Evolutionary conservation across 2,797 vertebrate species (phyloP).

Genomic region (Pelobates cultripes): DNA sequence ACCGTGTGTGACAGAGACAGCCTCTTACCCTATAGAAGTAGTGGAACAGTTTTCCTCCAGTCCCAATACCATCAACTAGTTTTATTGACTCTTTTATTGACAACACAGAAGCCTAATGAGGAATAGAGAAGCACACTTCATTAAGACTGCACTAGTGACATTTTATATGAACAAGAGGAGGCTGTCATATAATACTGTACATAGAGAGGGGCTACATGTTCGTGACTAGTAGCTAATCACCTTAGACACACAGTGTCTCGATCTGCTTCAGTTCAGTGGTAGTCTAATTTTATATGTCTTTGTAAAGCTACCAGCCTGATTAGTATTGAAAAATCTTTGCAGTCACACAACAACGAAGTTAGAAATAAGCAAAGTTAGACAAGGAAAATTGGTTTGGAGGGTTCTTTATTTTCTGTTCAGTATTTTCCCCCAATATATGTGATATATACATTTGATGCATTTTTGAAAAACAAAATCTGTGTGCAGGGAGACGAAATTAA

Average conservation of each 20-base stretch:
- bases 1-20: conserved; percentile 61
- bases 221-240: conserved; percentile 24
- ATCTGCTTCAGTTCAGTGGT: conserved; percentile 13
- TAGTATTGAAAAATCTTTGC: background rate
- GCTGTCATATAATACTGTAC: conserved; percentile 38
- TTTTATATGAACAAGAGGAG: conserved; percentile 49
- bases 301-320: background rate
- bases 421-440: too few species aligned
- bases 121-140: conserved; percentile 70
- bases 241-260: conserved; percentile 5
- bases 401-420: too few species aligned
- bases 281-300: conserved; percentile 5
- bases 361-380: too few species aligned
- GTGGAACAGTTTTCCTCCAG: conserved; percentile 63
- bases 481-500: too few species aligned
- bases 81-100: conserved; percentile 80
- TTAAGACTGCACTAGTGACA: conserved; percentile 65
- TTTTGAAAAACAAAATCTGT: too few species aligned
- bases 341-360: background rate
- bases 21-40: conserved; percentile 65
- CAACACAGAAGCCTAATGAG: conserved; percentile 72
- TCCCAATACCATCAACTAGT: conserved; percentile 64
- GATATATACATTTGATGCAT: too few species aligned
- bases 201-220: conserved; percentile 20
- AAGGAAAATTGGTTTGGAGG: too few species aligned